Evolutionary conservation across 64 coral and sea anemone species (phyloP), one percentile per base, ranked within the genome.

Genomic region (Dendronephthya gigantea): DNA sequence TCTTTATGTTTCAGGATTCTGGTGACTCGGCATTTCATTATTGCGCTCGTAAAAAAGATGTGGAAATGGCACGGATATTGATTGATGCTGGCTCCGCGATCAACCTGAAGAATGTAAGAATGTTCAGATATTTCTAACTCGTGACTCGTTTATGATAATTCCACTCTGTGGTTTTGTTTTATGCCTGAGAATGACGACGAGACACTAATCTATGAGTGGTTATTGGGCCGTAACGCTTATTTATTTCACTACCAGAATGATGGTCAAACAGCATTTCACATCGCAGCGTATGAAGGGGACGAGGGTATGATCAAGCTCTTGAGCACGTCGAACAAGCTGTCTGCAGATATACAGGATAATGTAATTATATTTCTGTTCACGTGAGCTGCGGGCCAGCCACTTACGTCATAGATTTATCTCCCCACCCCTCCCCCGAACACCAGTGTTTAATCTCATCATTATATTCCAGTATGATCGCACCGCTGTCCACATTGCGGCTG

Each of bases 21-120:
- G 83, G 82, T 83, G 95, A 98, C n/a, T 91, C 95, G 13, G 89
- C 88, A 27, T 81, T 98, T 36, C 95, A 98, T 47, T 90, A 89
- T 2, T 92, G 89, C 36, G 90, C 84, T 0, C 55, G 81, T n/a
- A 98, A 90, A 52, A 98, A 81, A 84, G 95, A 98, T 39, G 48
- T 92, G 14, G 95, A 98, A 41, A 98, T 91, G 2, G 91, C 92
- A 35, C 93, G 93, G n/a, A 88, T 98, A 23, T 84, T 98, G 7
- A 49, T 98, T 7, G 95, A 98, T 45, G 86, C 84, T 17, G 91
- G 89, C 72, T 98, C 92, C 82, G 82, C 87, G 9, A 79, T 98
- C 33, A 92, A 98, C 52, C 40, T 89, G 16, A 84, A 98, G 87
- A 98, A 98, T 83, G 95, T 98, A 56, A 98, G 86, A 93, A 27